Percentiles rank a stretch among this genome's conserved stretches.
Conservation (phyloP, 2,113 vertebrate genomes). For the Scophthalmus maximus region DNA sequence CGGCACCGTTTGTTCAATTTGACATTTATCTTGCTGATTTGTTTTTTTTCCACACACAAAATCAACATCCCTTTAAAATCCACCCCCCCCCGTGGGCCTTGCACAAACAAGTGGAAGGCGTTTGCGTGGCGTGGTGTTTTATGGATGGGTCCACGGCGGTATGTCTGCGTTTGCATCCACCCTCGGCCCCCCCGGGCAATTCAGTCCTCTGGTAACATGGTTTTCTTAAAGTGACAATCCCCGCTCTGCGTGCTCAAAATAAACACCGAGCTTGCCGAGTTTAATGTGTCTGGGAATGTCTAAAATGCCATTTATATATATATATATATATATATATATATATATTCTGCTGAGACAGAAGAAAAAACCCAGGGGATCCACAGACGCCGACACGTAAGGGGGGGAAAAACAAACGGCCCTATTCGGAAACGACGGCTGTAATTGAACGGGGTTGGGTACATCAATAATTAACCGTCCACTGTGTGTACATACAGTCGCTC, state of each 20-base stretch:
- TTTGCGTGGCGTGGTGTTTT: constrained; percentile 20
- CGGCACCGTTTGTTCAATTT: constrained; percentile 45
- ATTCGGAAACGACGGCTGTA: constrained; percentile 38
- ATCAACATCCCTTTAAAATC: constrained; percentile 36
- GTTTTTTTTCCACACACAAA: constrained; percentile 29
- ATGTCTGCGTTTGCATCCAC: constrained; percentile 33
- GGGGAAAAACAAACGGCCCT: not conserved
- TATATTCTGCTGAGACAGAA: not conserved
- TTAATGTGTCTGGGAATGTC: constrained; percentile 16
- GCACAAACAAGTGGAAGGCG: constrained; percentile 15
- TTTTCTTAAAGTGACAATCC: constrained; percentile 37
- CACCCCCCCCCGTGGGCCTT: constrained; percentile 17
- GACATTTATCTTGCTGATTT: constrained; percentile 39
- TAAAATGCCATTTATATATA: constrained; percentile 5
- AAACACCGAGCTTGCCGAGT: constrained; percentile 1
- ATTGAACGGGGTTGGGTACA: constrained; percentile 50
- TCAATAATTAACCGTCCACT: constrained; percentile 67
- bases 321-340: not conserved
- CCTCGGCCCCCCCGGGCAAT: constrained; percentile 21
- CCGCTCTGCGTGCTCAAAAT: constrained; percentile 18
- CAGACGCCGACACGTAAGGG: not conserved
- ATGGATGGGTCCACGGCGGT: constrained; percentile 17
- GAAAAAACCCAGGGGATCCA: constrained; percentile 22
- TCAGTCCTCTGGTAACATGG: constrained; percentile 35
- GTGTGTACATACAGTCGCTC: constrained; percentile 41